Conservation (phyloP, 92 coral and sea anemone genomes). For the Umimayanthus kanabou region DNA sequence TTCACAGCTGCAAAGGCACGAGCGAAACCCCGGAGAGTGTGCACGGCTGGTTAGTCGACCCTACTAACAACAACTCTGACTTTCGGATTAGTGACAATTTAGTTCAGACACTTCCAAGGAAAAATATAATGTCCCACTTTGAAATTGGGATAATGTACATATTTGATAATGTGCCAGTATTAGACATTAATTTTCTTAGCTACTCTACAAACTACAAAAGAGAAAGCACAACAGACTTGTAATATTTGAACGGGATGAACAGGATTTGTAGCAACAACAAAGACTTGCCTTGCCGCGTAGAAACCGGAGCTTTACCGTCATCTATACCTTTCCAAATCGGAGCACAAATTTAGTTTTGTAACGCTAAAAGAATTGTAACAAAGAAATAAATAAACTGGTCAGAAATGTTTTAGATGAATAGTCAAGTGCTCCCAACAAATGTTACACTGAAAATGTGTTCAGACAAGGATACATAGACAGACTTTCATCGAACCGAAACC, state of each 20-base stretch:
- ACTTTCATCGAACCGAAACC: too few species aligned
- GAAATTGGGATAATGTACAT: neutral
- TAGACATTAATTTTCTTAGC: neutral
- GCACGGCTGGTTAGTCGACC: slow-evolving; percentile 42
- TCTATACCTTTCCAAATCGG: neutral
- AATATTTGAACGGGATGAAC: neutral
- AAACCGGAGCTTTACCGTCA: neutral
- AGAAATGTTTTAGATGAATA: neutral
- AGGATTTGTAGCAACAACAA: neutral
- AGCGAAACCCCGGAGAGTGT: slow-evolving; percentile 60
- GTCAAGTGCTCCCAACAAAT: neutral
- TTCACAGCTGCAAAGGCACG: slow-evolving; percentile 87
- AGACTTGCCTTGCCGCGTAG: neutral
- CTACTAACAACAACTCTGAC: neutral
- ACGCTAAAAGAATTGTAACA: too few species aligned
- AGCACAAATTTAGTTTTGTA: neutral
- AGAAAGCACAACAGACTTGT: neutral
- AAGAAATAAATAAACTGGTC: neutral
- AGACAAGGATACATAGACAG: neutral
- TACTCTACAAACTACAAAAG: neutral
- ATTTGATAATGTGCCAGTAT: neutral
- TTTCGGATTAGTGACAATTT: neutral
- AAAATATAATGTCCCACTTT: too few species aligned
- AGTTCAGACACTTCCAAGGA: neutral
- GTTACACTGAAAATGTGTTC: too few species aligned